phyloP scores from a whole-genome alignment of 1,140 invertebrate genomes.

The Pantala flavescens region DNA sequence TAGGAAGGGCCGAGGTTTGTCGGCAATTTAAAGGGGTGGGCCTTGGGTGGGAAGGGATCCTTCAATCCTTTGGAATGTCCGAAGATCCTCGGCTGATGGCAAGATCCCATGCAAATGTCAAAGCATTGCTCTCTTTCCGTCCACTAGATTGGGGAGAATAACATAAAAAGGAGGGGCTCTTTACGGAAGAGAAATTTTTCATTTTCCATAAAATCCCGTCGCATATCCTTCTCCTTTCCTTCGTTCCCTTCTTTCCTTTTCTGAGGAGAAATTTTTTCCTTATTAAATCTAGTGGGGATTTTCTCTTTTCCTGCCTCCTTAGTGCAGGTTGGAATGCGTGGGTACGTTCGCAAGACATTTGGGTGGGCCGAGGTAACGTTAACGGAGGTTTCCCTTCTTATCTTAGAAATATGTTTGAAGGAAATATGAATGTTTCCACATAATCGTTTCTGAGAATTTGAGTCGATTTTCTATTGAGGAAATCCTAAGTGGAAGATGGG shows the following conservation, averaged over 20 bases:
- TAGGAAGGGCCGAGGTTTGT: no score
- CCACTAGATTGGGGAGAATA: neutral
- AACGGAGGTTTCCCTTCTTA: no score
- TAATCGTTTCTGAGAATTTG: no score
- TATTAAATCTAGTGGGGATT: no score
- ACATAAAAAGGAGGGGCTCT: neutral
- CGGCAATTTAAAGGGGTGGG: neutral
- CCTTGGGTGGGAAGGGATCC: neutral
- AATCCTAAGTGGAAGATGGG: no score
- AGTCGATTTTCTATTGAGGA: no score
- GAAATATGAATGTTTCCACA: no score
- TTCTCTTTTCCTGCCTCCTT: no score
- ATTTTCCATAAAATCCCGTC: neutral
- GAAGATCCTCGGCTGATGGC: neutral
- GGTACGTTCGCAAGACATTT: no score
- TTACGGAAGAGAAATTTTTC: neutral
- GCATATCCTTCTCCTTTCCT: neutral
- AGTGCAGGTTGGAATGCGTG: no score
- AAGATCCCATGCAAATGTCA: constrained; percentile 1
- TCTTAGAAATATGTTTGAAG: no score
- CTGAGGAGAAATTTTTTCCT: neutral
- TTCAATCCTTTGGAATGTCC: neutral
- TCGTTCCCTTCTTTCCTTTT: neutral
- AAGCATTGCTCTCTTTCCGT: neutral
- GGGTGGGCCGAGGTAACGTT: no score